These are phyloP conservation scores for Zapornia atra DNA, from an alignment of 2,113 vertebrate genomes.

Conservation along the genomic window DNA sequence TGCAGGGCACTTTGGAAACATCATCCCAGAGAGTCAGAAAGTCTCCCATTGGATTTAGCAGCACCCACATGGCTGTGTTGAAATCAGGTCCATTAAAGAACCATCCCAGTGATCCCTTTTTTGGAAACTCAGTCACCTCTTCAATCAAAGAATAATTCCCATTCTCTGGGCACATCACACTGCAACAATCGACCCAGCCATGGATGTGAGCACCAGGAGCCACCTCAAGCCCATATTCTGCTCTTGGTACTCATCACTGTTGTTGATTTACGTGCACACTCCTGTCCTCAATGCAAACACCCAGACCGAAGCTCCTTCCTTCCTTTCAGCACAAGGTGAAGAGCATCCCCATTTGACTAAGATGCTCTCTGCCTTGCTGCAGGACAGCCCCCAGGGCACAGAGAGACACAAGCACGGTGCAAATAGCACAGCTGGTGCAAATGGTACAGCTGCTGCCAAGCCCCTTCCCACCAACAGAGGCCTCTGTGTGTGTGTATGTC, in stretches of 20 bases:
- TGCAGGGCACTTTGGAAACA: neutral
- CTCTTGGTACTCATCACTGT: neutral
- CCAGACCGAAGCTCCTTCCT: neutral
- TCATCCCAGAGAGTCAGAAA: neutral
- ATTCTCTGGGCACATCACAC: neutral
- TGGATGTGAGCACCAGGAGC: neutral
- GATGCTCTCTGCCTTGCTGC: neutral
- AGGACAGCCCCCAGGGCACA: neutral
- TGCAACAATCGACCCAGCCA: neutral
- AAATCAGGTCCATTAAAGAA: neutral
- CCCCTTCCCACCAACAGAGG: neutral
- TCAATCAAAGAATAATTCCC: neutral
- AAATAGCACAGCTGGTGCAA: neutral
- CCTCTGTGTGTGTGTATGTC: neutral
- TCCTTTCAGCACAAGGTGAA: neutral
- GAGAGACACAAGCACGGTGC: neutral
- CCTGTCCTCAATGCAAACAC: neutral
- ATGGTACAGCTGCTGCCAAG: neutral
- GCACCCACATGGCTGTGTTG: neutral
- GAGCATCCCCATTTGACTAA: neutral
- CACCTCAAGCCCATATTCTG: neutral
- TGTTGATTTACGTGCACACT: neutral
- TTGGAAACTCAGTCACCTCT: neutral
- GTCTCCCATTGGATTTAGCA: neutral
- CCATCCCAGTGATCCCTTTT: neutral